Conservation (phyloP, 2,797 vertebrate genomes). For the Sphenodon punctatus region DNA sequence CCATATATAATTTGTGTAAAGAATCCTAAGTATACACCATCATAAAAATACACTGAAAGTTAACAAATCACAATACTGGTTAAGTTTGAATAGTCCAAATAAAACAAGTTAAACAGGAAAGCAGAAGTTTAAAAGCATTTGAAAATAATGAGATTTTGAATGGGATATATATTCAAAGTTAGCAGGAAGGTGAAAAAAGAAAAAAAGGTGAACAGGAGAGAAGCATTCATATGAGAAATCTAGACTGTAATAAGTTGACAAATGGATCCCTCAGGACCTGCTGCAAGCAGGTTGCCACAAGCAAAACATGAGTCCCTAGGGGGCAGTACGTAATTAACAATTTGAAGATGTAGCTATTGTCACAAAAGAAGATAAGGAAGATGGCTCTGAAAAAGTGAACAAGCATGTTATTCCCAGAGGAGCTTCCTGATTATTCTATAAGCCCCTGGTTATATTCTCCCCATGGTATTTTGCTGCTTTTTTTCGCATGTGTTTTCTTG, state of each 20-base stretch:
- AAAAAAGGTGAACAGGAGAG: neutral
- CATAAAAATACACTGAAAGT: neutral
- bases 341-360: conserved; percentile 43
- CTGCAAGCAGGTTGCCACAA: conserved; percentile 51
- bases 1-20: too few species aligned
- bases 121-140: neutral
- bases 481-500: neutral
- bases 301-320: conserved; percentile 67
- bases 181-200: neutral
- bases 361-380: conserved; percentile 37
- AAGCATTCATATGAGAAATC: neutral
- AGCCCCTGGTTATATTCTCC: neutral
- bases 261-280: conserved; percentile 39
- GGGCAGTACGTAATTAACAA: conserved; percentile 72
- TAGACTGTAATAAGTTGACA: conserved; percentile 24
- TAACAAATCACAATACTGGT: neutral
- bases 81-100: neutral
- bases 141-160: accelerated
- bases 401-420: conserved; percentile 20
- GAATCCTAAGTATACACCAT: neutral
- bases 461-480: neutral
- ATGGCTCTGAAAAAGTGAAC: conserved; percentile 20
- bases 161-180: neutral
- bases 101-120: neutral
- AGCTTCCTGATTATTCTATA: conserved; percentile 18